Conservation (phyloP, 2,113 vertebrate genomes). For the Bettongia penicillata region DNA sequence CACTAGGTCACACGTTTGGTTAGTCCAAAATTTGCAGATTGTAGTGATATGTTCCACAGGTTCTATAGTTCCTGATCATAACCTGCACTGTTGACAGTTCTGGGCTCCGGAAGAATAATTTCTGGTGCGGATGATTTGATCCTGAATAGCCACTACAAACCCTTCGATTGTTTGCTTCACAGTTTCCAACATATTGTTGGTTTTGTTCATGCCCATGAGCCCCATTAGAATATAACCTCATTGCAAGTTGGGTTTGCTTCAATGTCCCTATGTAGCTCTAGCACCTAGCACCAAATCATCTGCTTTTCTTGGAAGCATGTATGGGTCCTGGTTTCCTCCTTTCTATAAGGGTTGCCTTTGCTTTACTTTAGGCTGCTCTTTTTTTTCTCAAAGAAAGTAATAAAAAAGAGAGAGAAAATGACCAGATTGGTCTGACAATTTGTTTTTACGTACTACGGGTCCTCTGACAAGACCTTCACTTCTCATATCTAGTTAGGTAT, state of each 20-base stretch:
- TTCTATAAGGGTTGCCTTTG: not conserved
- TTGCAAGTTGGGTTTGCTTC: not conserved
- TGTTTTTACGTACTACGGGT: not conserved
- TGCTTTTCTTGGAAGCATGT: not conserved
- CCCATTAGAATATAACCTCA: not conserved
- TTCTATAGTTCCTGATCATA: not conserved
- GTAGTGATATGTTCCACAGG: not conserved
- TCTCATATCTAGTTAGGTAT: not conserved
- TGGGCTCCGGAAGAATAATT: not conserved
- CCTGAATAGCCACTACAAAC: not conserved
- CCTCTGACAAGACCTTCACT: not conserved
- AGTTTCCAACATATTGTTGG: not conserved
- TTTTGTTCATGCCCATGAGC: not conserved
- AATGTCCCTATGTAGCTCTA: not conserved
- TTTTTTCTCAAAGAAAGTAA: not conserved
- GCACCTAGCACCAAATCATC: not conserved
- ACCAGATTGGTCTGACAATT: not conserved
- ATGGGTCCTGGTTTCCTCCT: not conserved
- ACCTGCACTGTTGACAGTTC: not conserved
- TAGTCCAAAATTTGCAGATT: not conserved
- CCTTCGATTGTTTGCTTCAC: not conserved
- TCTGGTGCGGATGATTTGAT: not conserved
- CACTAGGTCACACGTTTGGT: not conserved
- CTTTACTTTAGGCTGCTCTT: not conserved
- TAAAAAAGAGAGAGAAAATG: not conserved